Base-by-base conservation (phyloP, 2,888 invertebrate species). In the Elysia crispata region DNA sequence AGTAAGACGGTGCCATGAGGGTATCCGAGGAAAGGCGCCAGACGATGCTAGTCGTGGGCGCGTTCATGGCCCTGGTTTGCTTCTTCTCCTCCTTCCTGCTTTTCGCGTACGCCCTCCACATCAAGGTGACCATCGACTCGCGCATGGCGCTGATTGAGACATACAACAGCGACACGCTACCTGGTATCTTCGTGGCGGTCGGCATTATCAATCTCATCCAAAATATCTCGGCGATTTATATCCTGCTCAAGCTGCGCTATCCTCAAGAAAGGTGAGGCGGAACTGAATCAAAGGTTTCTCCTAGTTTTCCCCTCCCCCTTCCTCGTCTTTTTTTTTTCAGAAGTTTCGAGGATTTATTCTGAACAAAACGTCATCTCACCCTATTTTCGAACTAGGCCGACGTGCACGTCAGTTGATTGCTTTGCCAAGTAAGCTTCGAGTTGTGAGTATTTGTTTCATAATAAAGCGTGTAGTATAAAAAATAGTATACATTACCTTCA, bases 11-110 rank as follows among this genome's bases (percentile, higher is more conserved):
- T 6, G 13, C n/a, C 8, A 76, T 80, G 80, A 50, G 69, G n/a
- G 30, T 80, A 31, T 69, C 76, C 6, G 80, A 80, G 41, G 25
- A 3, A 0, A 30, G 20, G 0, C 15, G 80, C 13, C 80, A 80
- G 66, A 76, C 33, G 0, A 11, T 81, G 8, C 69, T 81, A 6
- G 1, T 78, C 41, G 70, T 69, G 49, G 62, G 75, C 62, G 30
- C 50, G 28, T 31, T 77, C 23, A 25, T 81, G 49, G 66, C 78
- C 30, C 41, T 81, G 49, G 20, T 75, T 62, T 69, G 74, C 49
- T 67, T 81, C 75, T 75, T 77, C 66, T 69, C 78, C n/a, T 78
- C 78, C 20, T 78, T 81, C 54, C 49, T 75, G 3, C 50, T 81
- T 11, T 78, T 81, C n/a, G 62, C 70, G 23, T 62, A 57, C 62